A percentile compares a stretch with the other conserved stretches of the same genome.
phyloP scores from a whole-genome alignment of 2,797 vertebrate genomes.

The Salarias fasciatus region DNA sequence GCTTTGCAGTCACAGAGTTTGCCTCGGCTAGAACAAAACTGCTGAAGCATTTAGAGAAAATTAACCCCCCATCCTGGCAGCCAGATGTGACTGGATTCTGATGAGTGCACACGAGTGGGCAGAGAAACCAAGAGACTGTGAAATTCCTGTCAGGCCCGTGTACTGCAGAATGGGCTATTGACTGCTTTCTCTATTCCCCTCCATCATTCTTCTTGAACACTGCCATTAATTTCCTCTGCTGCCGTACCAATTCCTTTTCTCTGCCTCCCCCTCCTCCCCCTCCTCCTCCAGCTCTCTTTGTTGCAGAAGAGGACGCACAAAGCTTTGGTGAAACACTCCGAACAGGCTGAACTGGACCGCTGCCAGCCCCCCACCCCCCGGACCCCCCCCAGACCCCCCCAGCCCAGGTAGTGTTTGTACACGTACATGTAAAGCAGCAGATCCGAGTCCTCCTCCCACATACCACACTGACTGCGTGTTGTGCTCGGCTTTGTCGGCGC shows the following conservation, averaged over 20 bases:
- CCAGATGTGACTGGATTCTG: conserved; percentile 99
- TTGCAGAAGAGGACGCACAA: conserved; percentile 89
- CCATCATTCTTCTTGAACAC: conserved; percentile 99
- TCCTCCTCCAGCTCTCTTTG: conserved; percentile 88
- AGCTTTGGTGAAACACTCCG: conserved; percentile 86
- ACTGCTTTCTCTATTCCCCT: conserved; percentile 99
- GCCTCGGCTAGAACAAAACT: conserved; percentile 99
- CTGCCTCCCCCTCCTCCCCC: conserved; percentile 81
- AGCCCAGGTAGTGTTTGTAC: conserved; percentile 92
- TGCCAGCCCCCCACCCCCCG: conserved; percentile 93
- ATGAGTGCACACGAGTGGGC: conserved; percentile 99
- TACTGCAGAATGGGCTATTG: conserved; percentile 99
- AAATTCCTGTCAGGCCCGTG: conserved; percentile 99
- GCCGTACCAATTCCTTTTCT: conserved; percentile 93
- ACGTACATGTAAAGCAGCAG: too few species aligned
- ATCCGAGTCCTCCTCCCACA: too few species aligned
- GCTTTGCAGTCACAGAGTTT: conserved; percentile 99
- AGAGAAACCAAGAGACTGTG: conserved; percentile 99
- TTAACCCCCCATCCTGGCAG: conserved; percentile 99
- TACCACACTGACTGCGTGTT: conserved; percentile 66
- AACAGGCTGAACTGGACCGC: conserved; percentile 88
- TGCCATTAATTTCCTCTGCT: conserved; percentile 99
- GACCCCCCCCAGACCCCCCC: conserved; percentile 90
- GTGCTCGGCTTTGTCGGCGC: conserved; percentile 69
- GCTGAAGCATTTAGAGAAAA: conserved; percentile 99